These are phyloP conservation scores for Centruroides vittatus DNA, from an alignment of 1,140 invertebrate genomes.

Conservation along the genomic window DNA sequence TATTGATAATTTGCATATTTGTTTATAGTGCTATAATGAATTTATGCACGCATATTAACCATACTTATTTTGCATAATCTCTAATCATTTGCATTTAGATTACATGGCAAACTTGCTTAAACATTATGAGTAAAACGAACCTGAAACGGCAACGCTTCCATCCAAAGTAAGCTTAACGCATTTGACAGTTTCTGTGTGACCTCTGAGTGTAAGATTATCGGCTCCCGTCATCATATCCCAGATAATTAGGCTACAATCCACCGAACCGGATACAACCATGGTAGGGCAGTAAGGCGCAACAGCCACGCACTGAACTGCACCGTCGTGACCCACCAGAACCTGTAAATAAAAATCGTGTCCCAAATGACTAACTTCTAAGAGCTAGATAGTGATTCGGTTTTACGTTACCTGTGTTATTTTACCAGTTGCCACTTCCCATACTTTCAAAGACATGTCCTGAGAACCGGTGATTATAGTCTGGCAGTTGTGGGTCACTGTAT, in stretches of 20 bases:
- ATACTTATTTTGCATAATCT: too few relatives aligned
- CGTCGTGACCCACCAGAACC: conserved; percentile 66
- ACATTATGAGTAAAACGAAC: background rate
- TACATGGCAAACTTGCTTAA: too few relatives aligned
- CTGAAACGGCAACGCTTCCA: conserved; percentile 54
- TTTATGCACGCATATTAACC: too few relatives aligned
- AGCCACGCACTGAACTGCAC: conserved; percentile 65
- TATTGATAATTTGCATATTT: too few relatives aligned
- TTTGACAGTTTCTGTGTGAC: conserved; percentile 60
- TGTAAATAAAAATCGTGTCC: background rate
- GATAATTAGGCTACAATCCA: conserved; percentile 63
- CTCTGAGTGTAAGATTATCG: conserved; percentile 57
- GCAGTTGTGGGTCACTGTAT: conserved; percentile 64
- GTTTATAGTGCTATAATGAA: too few relatives aligned
- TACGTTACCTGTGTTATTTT: conserved; percentile 24
- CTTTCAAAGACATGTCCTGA: conserved; percentile 69
- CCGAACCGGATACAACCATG: conserved; percentile 63
- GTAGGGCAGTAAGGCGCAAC: conserved; percentile 35
- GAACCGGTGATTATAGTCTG: conserved; percentile 68
- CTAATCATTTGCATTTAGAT: too few relatives aligned
- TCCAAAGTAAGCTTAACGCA: conserved; percentile 62
- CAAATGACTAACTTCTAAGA: background rate
- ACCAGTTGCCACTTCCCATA: conserved; percentile 67
- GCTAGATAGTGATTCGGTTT: background rate
- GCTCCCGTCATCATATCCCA: conserved; percentile 72